Percentiles rank a stretch among this genome's conserved stretches.
Evolutionary conservation across 2,797 vertebrate species (phyloP).

Genomic region (Xiphorhynchus erythropygius): DNA sequence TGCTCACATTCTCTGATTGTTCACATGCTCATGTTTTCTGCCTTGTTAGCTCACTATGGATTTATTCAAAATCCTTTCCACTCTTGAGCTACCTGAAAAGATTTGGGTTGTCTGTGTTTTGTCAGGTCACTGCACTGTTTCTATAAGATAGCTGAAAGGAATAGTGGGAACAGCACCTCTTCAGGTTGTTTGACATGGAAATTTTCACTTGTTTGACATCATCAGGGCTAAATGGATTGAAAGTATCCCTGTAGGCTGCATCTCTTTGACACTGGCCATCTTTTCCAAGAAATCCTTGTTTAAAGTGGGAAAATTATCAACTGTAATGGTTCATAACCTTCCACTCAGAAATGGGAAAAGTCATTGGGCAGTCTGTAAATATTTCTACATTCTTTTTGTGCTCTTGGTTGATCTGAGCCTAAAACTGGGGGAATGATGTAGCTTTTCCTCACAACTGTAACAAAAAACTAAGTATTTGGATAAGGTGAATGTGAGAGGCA

Average conservation of each 20-base stretch:
- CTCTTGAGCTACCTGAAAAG: not conserved
- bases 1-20: not conserved
- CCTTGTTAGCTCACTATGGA: not conserved
- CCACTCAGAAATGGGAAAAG: not conserved
- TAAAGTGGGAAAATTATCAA: not conserved
- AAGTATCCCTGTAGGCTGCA: not conserved
- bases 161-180: not conserved
- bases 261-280: not conserved
- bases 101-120: not conserved
- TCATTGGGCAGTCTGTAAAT: not conserved
- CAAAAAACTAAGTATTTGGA: not conserved
- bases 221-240: not conserved
- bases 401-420: fast-evolving
- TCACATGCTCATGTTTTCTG: not conserved
- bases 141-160: not conserved
- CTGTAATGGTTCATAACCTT: not conserved
- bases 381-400: not conserved
- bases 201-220: not conserved
- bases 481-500: not conserved
- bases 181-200: not conserved
- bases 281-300: not conserved
- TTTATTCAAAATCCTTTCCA: not conserved
- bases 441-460: not conserved
- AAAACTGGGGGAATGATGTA: not conserved
- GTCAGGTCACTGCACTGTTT: not conserved